Evolutionary conservation across 2,113 vertebrate genomes (phyloP).

Genomic region (Vimba vimba): DNA sequence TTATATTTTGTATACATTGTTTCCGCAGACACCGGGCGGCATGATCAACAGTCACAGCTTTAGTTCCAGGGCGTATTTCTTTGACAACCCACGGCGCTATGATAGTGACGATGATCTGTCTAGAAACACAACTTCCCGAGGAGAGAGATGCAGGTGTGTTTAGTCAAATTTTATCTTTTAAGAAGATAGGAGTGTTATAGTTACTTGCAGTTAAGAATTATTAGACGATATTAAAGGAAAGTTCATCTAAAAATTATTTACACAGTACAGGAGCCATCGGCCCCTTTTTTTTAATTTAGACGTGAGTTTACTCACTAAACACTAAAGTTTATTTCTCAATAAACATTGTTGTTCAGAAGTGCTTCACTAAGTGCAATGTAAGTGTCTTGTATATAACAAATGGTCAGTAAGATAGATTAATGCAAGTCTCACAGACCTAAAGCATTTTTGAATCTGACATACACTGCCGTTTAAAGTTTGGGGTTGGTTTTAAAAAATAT

Average conservation of each 20-base stretch:
- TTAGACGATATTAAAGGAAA: background rate
- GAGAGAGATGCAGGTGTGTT: slow-evolving; percentile 81
- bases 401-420: too few species aligned
- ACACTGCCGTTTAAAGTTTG: too few species aligned
- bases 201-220: background rate
- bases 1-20: background rate
- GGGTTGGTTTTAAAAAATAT: too few species aligned
- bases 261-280: background rate
- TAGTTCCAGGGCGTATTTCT: slow-evolving; percentile 94
- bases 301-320: too few species aligned
- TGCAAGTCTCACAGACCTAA: too few species aligned
- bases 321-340: background rate
- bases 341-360: too few species aligned
- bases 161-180: background rate
- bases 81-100: slow-evolving; percentile 93
- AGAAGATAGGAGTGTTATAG: background rate
- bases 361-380: too few species aligned
- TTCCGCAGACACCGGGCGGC: slow-evolving; percentile 83
- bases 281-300: background rate
- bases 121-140: slow-evolving; percentile 78
- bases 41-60: slow-evolving; percentile 95
- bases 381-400: too few species aligned
- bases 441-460: too few species aligned
- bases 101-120: slow-evolving; percentile 96
- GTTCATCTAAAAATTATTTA: too few species aligned